Evolutionary conservation across 2,888 invertebrate genomes (phyloP).

Genomic region (Calephelis perditalis): DNA sequence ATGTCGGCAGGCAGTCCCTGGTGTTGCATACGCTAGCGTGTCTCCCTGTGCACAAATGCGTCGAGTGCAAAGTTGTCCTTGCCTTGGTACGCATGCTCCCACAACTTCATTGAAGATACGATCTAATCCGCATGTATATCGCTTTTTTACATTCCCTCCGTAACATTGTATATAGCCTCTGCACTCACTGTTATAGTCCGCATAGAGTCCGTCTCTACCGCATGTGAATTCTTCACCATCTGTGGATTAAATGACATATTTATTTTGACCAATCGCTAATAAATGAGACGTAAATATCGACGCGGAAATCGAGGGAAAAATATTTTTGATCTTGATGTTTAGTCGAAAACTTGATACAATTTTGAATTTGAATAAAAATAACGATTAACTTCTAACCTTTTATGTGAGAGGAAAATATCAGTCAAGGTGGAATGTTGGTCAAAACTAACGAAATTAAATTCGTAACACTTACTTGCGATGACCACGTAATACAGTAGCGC

Average conservation of each 20-base stretch:
- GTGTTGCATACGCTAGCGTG: conserved; percentile 68
- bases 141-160: conserved; percentile 44
- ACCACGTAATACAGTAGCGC: conserved; percentile 34
- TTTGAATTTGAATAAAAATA: conserved; percentile 12
- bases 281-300: too few relatives aligned
- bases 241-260: conserved; percentile 35
- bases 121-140: conserved; percentile 57
- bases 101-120: conserved; percentile 63
- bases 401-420: background rate
- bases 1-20: conserved; percentile 75
- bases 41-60: conserved; percentile 57
- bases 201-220: conserved; percentile 59
- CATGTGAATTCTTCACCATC: conserved; percentile 49
- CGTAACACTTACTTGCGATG: conserved; percentile 49
- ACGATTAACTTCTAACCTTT: conserved; percentile 8
- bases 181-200: conserved; percentile 65
- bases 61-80: conserved; percentile 55
- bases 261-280: background rate
- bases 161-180: conserved; percentile 65
- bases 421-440: background rate
- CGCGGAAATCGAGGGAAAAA: too few relatives aligned
- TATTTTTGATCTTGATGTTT: background rate
- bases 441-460: conserved; percentile 14
- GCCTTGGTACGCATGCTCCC: conserved; percentile 58
- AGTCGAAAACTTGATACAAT: background rate